Percentiles rank a stretch among this genome's conserved stretches.
Evolutionary conservation across 2,888 invertebrate species (phyloP).

Genomic region (Zaprionus lineosus): DNA sequence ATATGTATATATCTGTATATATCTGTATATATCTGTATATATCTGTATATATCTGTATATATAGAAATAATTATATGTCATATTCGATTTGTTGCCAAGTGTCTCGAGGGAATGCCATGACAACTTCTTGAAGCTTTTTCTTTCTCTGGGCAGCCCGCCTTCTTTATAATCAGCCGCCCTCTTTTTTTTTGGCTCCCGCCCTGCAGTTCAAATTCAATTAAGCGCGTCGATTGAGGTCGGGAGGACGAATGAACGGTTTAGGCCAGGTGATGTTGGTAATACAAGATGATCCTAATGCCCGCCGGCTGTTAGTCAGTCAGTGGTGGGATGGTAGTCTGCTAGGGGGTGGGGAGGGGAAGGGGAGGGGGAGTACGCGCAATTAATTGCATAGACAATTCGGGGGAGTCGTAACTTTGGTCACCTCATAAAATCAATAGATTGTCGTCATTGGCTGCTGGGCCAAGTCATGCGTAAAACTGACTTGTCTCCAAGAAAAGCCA

Average conservation of each 20-base stretch:
- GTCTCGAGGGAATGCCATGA: slow-evolving; percentile 20
- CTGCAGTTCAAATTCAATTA: slow-evolving; percentile 32
- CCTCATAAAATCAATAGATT: slow-evolving; percentile 22
- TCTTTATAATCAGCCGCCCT: neutral
- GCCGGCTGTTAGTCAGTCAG: neutral
- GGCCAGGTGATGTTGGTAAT: slow-evolving; percentile 2
- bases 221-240: slow-evolving; percentile 1
- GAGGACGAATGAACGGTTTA: slow-evolving; percentile 5
- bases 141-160: slow-evolving; percentile 29
- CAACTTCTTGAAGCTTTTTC: slow-evolving; percentile 27
- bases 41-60: too few relatives aligned
- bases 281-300: neutral
- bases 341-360: too few relatives aligned
- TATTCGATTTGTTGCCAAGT: slow-evolving; percentile 8
- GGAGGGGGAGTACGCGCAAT: slow-evolving; percentile 34
- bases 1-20: too few relatives aligned
- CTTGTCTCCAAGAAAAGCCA: slow-evolving; percentile 31
- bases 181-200: too few relatives aligned
- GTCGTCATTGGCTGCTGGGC: slow-evolving; percentile 8
- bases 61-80: too few relatives aligned
- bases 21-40: too few relatives aligned
- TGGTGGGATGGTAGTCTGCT: neutral
- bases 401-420: slow-evolving; percentile 32
- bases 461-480: slow-evolving; percentile 23
- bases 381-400: slow-evolving; percentile 51